phyloP scores from a whole-genome alignment of 2,113 vertebrate species.

The Gallinago paraguaiae region DNA sequence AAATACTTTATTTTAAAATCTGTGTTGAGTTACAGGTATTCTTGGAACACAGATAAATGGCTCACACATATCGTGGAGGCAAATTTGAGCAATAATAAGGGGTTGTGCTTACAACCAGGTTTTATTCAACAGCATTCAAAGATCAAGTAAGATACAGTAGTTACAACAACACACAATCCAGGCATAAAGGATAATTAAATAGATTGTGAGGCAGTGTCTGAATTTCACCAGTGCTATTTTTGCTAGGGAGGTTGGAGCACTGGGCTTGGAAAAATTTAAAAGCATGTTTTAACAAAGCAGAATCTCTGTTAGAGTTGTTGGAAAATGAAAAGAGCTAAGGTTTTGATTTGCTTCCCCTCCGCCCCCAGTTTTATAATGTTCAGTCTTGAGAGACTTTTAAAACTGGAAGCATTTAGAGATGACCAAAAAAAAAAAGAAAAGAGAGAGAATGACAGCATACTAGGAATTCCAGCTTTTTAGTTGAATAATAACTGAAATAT shows the following conservation, averaged over 20 bases:
- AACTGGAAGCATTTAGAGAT: not conserved
- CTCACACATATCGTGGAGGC: not conserved
- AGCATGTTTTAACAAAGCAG: slow-evolving; percentile 30
- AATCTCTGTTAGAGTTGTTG: not conserved
- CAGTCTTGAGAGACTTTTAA: not conserved
- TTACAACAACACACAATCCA: not conserved
- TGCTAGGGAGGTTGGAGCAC: not conserved
- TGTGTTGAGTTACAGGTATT: not conserved
- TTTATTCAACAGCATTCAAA: not conserved
- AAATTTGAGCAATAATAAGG: slow-evolving; percentile 2
- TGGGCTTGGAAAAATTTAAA: not conserved
- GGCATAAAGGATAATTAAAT: slow-evolving; percentile 12
- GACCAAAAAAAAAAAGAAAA: not conserved
- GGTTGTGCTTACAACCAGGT: not conserved
- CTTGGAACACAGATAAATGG: not conserved
- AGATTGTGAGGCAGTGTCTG: not conserved
- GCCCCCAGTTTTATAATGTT: not conserved
- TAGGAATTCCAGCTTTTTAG: not conserved
- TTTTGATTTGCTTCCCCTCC: slow-evolving; percentile 27
- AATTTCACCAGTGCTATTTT: slow-evolving; percentile 9
- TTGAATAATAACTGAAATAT: not conserved
- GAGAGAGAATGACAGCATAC: not conserved
- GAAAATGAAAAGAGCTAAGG: not conserved
- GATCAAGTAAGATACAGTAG: not conserved
- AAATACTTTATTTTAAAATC: slow-evolving; percentile 8